Percentiles rank a stretch among this genome's conserved stretches.
These are phyloP conservation scores for Myotis pilosus DNA, from an alignment of 2,797 vertebrate species.

Conservation along the genomic window DNA sequence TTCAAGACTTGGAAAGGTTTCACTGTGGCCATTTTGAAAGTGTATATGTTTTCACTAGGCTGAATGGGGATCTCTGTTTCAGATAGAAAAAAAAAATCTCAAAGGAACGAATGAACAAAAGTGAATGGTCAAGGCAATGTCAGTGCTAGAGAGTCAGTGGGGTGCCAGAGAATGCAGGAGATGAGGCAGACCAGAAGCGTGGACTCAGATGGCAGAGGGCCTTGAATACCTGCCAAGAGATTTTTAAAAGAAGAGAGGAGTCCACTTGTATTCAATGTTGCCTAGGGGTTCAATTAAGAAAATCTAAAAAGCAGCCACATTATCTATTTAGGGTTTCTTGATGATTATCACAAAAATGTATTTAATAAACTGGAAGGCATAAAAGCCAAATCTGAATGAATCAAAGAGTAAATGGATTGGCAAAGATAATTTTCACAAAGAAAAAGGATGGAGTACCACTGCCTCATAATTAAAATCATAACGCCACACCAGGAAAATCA, in stretches of 20 bases:
- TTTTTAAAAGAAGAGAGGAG: not conserved
- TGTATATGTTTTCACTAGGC: not conserved
- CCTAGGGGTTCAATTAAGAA: not conserved
- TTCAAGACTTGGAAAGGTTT: not conserved
- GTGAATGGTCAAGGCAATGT: not conserved
- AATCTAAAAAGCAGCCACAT: not conserved
- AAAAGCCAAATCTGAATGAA: not conserved
- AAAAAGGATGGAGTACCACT: not conserved
- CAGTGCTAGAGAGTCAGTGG: not conserved
- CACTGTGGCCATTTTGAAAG: not conserved
- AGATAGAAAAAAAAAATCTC: not conserved
- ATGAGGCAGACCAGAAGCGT: not conserved
- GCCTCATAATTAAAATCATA: not conserved
- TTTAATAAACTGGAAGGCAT: not conserved
- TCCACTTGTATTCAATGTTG: not conserved
- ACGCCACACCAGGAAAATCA: not conserved
- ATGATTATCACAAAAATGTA: not conserved
- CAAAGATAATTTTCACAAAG: not conserved
- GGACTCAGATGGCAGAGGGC: not conserved
- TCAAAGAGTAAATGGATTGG: not conserved
- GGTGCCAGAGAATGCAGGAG: not conserved
- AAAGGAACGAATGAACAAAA: not conserved
- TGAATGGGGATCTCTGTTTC: not conserved
- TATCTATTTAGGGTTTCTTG: not conserved
- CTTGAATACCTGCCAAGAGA: not conserved